Base-by-base conservation (phyloP, 2,113 vertebrate genomes). In the Entomyzon cyanotis region DNA sequence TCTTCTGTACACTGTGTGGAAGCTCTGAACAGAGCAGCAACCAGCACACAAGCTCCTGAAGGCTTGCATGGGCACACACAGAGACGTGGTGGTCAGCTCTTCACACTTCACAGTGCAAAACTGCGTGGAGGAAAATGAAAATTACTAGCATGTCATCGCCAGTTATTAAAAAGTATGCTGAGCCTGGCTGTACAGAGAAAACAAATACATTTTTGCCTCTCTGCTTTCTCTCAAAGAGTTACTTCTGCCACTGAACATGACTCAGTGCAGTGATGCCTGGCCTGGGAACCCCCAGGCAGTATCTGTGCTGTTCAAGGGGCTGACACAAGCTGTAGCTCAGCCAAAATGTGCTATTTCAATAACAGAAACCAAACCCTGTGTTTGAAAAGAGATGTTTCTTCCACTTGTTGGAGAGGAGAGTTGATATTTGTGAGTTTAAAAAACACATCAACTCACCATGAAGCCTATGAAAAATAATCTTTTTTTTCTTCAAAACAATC, bases 401-500 rank as follows among this genome's bases (percentile, higher is more conserved):
- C 90, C 76, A 87, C 91, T n/a, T 41, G 5, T 56, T 79, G 78
- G 28, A 93, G 62, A 84, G 16, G 19, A 89, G 31, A 90, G 41
- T 55, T 44, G 60, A 73, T 83, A 90, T 94, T 79, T 90, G 37
- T 28, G 37, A 94, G 28, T 27, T 84, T 93, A 75, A 49, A 87
- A 95, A 91, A 78, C 25, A 62, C 39, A 75, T n/a, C 30, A 85
- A 15, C 69, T 84, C 77, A 64, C 52, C 42, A 81, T 47, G 69
- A 84, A 69, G 30, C 18, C 27, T 52, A 60, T n/a, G 62, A 90
- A 91, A 96, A 94, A 71, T 56, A 60, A 85, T 89, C 4, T 70
- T 62, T 89, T 24, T 70, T 84, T 81, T 93, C 53, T 79, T 95
- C 41, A 79, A 91, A 95, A 85, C n/a, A 87, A 27, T 37, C 19